Base-by-base conservation (phyloP, 2,797 vertebrate species). In the Lacerta viridis region DNA sequence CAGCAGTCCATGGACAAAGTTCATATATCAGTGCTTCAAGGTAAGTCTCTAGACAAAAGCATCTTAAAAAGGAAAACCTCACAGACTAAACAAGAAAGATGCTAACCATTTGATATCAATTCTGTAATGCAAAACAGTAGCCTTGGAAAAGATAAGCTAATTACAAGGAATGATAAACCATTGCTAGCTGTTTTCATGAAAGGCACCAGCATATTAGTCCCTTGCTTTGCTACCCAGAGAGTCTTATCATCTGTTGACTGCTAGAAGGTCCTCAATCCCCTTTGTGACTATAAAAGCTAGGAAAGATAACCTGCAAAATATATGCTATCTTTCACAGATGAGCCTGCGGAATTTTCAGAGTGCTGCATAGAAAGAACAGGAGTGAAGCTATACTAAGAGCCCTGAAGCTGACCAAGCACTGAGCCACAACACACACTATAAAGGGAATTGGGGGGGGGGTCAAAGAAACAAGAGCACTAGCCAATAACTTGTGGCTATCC, bases 1-100 rank as follows among this genome's bases (percentile, higher is more conserved):
- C 84, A 82, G 80, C 76, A 90, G 86, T 77, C 84, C 87, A 89
- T 59, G 86, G 88, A 86, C 59, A 72, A 79, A 92, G 85, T 88
- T 71, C 86, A 89, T 55, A 86, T 59, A 92, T 7, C 77, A 88
- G 84, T 9, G 68, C 75, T 80, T 59, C 78, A 89, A 88, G 81
- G 20, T 33, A 46, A 92, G 69, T 33, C 18, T 11, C 5, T 9
- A 59, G 13, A 20, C 41, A 74, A 69, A 82, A 68, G 27, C 39
- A 71, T 84, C 20, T 72, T 36, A 7, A 74, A 83, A 41, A 74
- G 17, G 72, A 81, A 59, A 64, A 87, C 20, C 3, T 55, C 41
- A 69, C 61, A 77, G 66, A 4, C 89, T 75, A 90, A 90, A 89
- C 27, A 90, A 87, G 77, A 91, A 90, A 81, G 82, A 89, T 0